These are phyloP conservation scores for Plutomurus gul DNA, from an alignment of 1,140 invertebrate genomes.

Conservation along the genomic window DNA sequence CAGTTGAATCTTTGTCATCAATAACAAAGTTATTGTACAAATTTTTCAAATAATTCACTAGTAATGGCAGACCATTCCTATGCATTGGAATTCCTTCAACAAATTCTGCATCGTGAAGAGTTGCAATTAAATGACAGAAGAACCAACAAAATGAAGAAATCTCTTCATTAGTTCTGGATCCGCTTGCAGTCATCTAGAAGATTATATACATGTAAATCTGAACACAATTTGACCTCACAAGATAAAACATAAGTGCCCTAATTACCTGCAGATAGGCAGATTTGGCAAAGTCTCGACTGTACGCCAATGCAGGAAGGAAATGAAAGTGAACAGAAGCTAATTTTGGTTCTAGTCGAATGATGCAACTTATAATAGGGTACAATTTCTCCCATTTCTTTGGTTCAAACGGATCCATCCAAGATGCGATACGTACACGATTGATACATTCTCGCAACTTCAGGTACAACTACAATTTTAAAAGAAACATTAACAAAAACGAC, in stretches of 20 bases:
- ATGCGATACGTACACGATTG: not conserved
- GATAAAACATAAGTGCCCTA: too few species aligned
- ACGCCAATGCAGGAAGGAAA: conserved; percentile 81
- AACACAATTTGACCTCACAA: too few species aligned
- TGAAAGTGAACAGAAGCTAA: conserved; percentile 60
- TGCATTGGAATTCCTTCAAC: conserved; percentile 56
- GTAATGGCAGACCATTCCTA: not conserved
- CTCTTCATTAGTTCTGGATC: conserved; percentile 68
- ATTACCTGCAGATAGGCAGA: conserved; percentile 74
- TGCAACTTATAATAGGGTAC: conserved; percentile 12
- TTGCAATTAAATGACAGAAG: conserved; percentile 79
- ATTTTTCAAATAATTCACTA: not conserved
- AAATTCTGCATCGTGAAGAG: conserved; percentile 87
- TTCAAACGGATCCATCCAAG: not conserved
- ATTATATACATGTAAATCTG: conserved; percentile 64
- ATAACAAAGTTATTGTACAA: conserved; percentile 29
- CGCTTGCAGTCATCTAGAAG: conserved; percentile 67
- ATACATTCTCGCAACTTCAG: not conserved
- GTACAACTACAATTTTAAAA: not conserved
- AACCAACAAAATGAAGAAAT: conserved; percentile 84
- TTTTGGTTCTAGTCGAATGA: not conserved
- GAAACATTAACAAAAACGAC: too few species aligned
- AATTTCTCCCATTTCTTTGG: not conserved
- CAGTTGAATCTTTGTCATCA: conserved; percentile 57
- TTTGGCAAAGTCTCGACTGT: conserved; percentile 80